Base-by-base conservation (phyloP, 2,888 invertebrate species). In the Drosophila rubida region DNA sequence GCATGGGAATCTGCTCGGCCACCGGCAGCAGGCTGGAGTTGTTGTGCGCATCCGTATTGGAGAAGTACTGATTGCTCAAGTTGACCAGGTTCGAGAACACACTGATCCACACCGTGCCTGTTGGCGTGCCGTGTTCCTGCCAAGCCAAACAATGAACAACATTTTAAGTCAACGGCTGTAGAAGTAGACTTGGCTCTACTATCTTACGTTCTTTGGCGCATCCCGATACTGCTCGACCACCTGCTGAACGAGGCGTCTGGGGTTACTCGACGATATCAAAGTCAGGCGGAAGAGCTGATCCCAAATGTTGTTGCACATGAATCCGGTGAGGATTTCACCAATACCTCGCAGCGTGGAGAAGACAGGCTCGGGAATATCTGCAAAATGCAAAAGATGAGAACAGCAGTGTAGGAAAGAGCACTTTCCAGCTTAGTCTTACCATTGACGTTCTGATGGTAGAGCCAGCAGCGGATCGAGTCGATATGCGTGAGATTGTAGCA, bases 221-320 rank as follows among this genome's bases (percentile, higher is more conserved):
- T 83, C 80, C 3, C 86, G 78, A 64, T 89, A 83, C 30, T 85
- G 80, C 4, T 88, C 71, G 9, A 83, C 78, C 13, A 84, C 76
- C 8, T 74, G 80, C 16, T 88, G 77, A 11, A 90, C 81, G 13
- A 81, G 69, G 4, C 77, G 70, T 22, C 67, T 70, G 22, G 70
- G 66, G 60, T 84, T 74, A 11, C 72, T 78, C 1, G 90, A 81
- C 6, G 91, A 81, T 1, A 92, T 90, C 3, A 92, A 74, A 0
- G 91, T 89, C 49, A 92, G 71, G 2, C 92, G 90, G 75, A 92
- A 92, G 30, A 92, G 93, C 89, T 95, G 95, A 90, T 97, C 97
- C 96, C 96, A 97, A 9, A 95, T 94, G 7, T 96, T 96, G n/a
- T 95, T 94, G 0, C 95, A 95, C 0, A 96, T 95, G 78, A 96